These are phyloP conservation scores for Erithacus rubecula DNA, from an alignment of 2,797 vertebrate genomes.

Conservation along the genomic window DNA sequence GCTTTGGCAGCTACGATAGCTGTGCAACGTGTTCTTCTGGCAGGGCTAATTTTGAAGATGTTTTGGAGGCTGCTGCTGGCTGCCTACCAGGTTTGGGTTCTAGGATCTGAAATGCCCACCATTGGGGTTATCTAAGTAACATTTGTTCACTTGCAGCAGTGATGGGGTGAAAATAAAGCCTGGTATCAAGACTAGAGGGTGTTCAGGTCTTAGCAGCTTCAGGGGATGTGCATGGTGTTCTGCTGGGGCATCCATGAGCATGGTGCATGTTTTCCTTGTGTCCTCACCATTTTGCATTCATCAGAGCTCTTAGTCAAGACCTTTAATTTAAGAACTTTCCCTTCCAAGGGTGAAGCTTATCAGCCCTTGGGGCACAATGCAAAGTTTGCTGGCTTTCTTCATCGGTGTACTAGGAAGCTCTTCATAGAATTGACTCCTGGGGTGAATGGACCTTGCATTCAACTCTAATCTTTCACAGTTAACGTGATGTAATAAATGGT, in stretches of 20 bases:
- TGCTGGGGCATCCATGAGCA: background rate
- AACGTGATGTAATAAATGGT: slow-evolving; percentile 39
- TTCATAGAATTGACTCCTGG: slow-evolving; percentile 12
- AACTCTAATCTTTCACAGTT: slow-evolving; percentile 42
- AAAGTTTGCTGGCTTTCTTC: slow-evolving; percentile 3
- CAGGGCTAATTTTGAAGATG: background rate
- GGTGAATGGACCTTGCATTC: slow-evolving; percentile 37
- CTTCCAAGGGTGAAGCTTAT: background rate
- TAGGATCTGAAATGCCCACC: background rate
- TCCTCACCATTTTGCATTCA: background rate
- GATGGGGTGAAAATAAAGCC: background rate
- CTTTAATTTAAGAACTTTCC: slow-evolving; percentile 43
- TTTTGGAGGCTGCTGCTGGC: background rate
- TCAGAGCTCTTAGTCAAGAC: background rate
- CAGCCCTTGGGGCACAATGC: background rate
- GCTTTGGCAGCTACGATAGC: background rate
- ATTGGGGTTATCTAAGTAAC: background rate
- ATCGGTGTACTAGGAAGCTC: background rate
- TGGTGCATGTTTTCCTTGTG: background rate
- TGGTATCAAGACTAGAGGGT: background rate
- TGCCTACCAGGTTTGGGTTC: background rate
- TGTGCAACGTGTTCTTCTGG: slow-evolving; percentile 7
- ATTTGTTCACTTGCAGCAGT: background rate
- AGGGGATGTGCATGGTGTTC: background rate
- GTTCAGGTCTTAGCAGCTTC: background rate